Conservation (phyloP, 2,888 invertebrate genomes). For the Parnassius mnemosyne region DNA sequence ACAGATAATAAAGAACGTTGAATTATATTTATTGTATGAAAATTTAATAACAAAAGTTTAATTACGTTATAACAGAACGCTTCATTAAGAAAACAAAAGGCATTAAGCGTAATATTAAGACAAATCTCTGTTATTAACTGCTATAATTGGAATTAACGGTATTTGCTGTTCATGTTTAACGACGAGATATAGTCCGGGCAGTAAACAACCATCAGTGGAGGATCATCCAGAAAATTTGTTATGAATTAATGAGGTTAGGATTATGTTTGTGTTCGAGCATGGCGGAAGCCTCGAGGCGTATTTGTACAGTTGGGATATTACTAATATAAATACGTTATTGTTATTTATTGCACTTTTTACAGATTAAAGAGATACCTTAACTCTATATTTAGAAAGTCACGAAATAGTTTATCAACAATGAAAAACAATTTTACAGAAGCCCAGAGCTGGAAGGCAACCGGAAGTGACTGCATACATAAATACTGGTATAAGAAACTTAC, state of each 20-base stretch:
- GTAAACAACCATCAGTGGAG: constrained; percentile 27
- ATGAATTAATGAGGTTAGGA: constrained; percentile 28
- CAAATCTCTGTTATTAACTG: constrained; percentile 25
- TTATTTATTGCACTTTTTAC: constrained; percentile 15
- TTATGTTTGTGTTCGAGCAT: constrained; percentile 24
- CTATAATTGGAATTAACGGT: constrained; percentile 28
- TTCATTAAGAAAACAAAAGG: constrained; percentile 16
- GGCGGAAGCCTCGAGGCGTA: constrained; percentile 15
- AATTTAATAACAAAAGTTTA: constrained; percentile 4
- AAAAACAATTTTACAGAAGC: no score
- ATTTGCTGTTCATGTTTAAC: constrained; percentile 25
- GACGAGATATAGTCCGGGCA: constrained; percentile 25
- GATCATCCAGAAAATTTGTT: constrained; percentile 27
- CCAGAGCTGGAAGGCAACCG: no score
- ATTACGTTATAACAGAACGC: constrained; percentile 3
- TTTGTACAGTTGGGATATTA: constrained; percentile 14
- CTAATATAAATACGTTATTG: constrained; percentile 23
- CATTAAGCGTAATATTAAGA: constrained; percentile 23
- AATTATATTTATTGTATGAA: not conserved
- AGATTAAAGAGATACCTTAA: no score
- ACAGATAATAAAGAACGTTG: not conserved
- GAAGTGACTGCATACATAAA: no score
- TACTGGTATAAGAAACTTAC: no score
- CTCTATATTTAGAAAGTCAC: no score
- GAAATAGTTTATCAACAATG: no score